phyloP scores from a whole-genome alignment of 2,113 vertebrate genomes.

The Xenopus laevis region DNA sequence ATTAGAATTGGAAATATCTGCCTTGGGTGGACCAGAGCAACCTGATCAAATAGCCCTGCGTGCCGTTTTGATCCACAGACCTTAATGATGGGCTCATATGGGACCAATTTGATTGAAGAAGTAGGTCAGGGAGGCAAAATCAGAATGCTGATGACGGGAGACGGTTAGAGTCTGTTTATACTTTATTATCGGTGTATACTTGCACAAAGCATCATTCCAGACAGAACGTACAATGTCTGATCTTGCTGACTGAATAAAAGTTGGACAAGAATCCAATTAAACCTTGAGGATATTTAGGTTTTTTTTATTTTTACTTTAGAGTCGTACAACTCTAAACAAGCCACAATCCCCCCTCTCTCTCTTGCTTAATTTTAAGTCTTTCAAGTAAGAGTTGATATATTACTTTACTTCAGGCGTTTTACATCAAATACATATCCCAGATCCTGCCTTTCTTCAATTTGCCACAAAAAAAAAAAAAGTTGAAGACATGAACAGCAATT shows the following conservation, averaged over 20 bases:
- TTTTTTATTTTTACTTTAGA: slow-evolving; percentile 7
- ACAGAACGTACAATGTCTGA: slow-evolving; percentile 6
- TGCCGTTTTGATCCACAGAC: too few species aligned
- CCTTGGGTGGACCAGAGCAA: too few species aligned
- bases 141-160: not conserved
- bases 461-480: slow-evolving; percentile 16
- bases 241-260: slow-evolving; percentile 9
- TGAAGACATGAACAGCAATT: slow-evolving; percentile 29
- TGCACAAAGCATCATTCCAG: not conserved
- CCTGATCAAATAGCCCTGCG: too few species aligned
- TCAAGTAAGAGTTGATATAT: slow-evolving; percentile 38
- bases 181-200: too few species aligned
- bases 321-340: slow-evolving; percentile 31
- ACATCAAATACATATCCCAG: slow-evolving; percentile 38
- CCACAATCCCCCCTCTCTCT: not conserved
- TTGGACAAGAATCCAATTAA: slow-evolving; percentile 22
- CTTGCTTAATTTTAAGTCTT: slow-evolving; percentile 37
- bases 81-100: too few species aligned
- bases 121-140: not conserved
- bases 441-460: slow-evolving; percentile 7
- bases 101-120: not conserved
- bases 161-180: too few species aligned
- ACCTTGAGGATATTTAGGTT: slow-evolving; percentile 23
- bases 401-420: slow-evolving; percentile 31
- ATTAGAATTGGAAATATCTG: too few species aligned